Evolutionary conservation across 2,797 vertebrate genomes (phyloP).

Genomic region (Cyclopterus lumpus): DNA sequence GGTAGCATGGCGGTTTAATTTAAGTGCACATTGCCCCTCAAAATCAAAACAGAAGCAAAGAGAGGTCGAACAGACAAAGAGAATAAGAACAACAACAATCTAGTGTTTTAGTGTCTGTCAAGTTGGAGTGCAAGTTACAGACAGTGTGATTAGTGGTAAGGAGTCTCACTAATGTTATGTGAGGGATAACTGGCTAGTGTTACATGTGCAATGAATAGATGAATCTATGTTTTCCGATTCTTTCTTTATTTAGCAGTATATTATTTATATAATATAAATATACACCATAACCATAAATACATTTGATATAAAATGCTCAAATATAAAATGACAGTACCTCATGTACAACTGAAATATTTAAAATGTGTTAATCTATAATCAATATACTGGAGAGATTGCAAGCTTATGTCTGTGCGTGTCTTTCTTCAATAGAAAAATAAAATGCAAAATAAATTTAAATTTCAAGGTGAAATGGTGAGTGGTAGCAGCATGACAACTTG

Average conservation of each 20-base stretch:
- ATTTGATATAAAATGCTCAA: constrained; percentile 84
- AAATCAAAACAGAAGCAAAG: constrained; percentile 79
- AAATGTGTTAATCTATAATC: constrained; percentile 72
- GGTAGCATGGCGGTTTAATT: constrained; percentile 67
- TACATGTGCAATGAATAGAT: constrained; percentile 81
- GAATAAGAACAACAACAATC: constrained; percentile 66
- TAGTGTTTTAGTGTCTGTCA: constrained; percentile 84
- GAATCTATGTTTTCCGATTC: constrained; percentile 76
- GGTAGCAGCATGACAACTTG: constrained; percentile 64
- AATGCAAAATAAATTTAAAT: constrained; percentile 67
- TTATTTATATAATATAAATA: constrained; percentile 81
- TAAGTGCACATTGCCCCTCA: constrained; percentile 68
- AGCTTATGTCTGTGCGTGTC: constrained; percentile 71
- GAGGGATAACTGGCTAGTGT: constrained; percentile 68
- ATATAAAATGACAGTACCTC: constrained; percentile 87
- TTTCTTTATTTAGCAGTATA: constrained; percentile 84
- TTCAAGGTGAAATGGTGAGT: constrained; percentile 64
- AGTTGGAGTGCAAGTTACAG: constrained; percentile 82
- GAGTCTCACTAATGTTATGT: constrained; percentile 74
- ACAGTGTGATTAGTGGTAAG: constrained; percentile 85
- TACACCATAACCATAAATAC: constrained; percentile 86
- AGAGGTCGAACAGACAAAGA: constrained; percentile 76
- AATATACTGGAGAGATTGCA: constrained; percentile 71
- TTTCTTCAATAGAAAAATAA: constrained; percentile 72
- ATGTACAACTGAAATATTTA: constrained; percentile 82